Base-by-base conservation (phyloP, 1,140 invertebrate genomes). In the Chrysoperla carnea region DNA sequence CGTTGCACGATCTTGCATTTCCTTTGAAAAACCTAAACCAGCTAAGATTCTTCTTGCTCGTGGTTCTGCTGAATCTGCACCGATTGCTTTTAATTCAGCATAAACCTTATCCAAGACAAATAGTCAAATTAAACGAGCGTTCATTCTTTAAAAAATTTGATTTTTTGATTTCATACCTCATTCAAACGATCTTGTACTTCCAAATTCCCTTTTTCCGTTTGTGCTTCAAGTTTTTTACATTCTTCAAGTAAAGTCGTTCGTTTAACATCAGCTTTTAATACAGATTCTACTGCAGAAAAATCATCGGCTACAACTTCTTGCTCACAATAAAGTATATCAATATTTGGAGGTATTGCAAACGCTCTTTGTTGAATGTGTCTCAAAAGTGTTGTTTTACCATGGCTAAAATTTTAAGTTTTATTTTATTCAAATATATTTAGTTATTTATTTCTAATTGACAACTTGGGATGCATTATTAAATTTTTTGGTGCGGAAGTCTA, bases 301-400 rank as follows among this genome's bases (percentile, higher is more conserved):
- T 90, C 79, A 62, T 96, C 92, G 9, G 92, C 91, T 1, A 88
- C 76, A 27, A 98, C 93, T 70, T 97, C 94, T 72, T 99, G 96
- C 67, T 99, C 96, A 62, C 96, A 99, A 50, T 96, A 83, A 38
- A 99, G 65, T 45, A 99, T 86, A 67, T 99, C 96, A 50, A 99
- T 99, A 51, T 85, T 89, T 0, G 88, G 81, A 2, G 96, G 96
- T 56, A 99, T 92, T 41, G 81, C 78, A 50, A 99, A 84, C 6
- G 80, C 80, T 54, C 88, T 68, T 41, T 80, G 79, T 6, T 84
- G 84, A 52, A 99, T 81, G 56, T 99, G 94, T 41, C 91, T 77
- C 12, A 99, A 64, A 11, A 99, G 59, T 0, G 96, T 99, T n/a
- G 95, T 99, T 71, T 99, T 99, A 9, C 96, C 95, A 69, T 98